A percentile compares a stretch with the other conserved stretches of the same genome.
Evolutionary conservation across 2,888 invertebrate species (phyloP).

Genomic region (Ichneumoninae sp.): DNA sequence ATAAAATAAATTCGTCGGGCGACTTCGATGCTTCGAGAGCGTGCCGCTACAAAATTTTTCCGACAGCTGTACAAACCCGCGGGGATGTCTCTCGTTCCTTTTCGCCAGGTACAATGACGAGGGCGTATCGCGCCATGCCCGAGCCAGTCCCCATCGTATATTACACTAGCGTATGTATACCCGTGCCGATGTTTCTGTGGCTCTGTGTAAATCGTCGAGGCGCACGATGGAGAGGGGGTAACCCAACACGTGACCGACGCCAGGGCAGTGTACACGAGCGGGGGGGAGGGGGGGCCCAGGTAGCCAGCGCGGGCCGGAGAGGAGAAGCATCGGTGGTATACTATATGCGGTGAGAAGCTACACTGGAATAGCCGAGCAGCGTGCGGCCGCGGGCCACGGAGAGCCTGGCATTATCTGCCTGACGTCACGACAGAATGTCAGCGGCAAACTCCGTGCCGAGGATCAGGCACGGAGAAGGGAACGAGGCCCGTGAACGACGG

Average conservation of each 20-base stretch:
- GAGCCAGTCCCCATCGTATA: conserved; percentile 44
- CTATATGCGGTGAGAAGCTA: background rate
- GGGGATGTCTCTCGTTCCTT: conserved; percentile 10
- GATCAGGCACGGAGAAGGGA: conserved; percentile 28
- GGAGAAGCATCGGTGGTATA: conserved; percentile 28
- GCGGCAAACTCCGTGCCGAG: conserved; percentile 47
- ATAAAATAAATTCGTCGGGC: background rate
- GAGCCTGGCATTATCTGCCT: conserved; percentile 63
- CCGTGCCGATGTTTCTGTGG: conserved; percentile 1
- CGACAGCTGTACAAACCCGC: conserved; percentile 20
- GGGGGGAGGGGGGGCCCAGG: background rate
- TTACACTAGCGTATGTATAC: conserved; percentile 11
- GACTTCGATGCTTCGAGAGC: background rate
- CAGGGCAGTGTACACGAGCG: conserved; percentile 29
- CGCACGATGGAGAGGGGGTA: conserved; percentile 44
- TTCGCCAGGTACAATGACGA: conserved; percentile 22
- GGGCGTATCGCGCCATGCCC: conserved; percentile 42
- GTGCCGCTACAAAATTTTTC: background rate
- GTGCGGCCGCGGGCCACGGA: conserved; percentile 31
- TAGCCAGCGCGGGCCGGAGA: conserved; percentile 31
- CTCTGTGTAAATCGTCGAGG: conserved; percentile 27
- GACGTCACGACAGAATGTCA: conserved; percentile 67
- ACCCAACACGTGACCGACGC: conserved; percentile 58
- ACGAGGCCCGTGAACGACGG: conserved; percentile 16
- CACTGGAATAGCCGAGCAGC: conserved; percentile 40